Evolutionary conservation across 2,113 vertebrate species (phyloP).

Genomic region (Stigmatopora nigra): DNA sequence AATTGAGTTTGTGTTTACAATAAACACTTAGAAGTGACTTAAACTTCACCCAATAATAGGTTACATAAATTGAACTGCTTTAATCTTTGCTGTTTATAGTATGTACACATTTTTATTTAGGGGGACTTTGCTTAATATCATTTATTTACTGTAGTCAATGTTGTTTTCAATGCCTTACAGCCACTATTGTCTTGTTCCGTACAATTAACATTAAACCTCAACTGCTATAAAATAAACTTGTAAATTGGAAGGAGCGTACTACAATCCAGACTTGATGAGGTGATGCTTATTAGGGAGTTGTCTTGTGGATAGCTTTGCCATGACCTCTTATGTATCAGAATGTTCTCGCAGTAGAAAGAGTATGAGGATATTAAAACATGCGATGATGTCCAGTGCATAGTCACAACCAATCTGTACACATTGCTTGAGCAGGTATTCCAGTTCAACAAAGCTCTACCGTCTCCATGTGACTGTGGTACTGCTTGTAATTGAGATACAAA

Average conservation of each 20-base stretch:
- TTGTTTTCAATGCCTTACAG: background rate
- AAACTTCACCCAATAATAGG: constrained; percentile 5
- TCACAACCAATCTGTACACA: background rate
- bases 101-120: constrained; percentile 3
- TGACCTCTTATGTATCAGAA: background rate
- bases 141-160: background rate
- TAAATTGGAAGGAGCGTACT: background rate
- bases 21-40: background rate
- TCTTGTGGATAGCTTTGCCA: constrained; percentile 14
- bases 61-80: constrained; percentile 21
- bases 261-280: constrained; percentile 4
- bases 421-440: background rate
- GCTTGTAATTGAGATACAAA: constrained; percentile 15
- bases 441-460: background rate
- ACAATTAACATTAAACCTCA: background rate
- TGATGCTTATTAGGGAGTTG: constrained; percentile 10
- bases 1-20: background rate
- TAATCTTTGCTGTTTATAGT: constrained; percentile 11
- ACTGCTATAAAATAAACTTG: background rate
- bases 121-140: background rate
- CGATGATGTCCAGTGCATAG: background rate
- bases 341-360: background rate
- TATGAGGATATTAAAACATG: background rate
- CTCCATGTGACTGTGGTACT: background rate
- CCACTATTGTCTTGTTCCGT: background rate